These are phyloP conservation scores for Schlechtendalia chinensis DNA, from an alignment of 1,140 invertebrate genomes.

Conservation along the genomic window DNA sequence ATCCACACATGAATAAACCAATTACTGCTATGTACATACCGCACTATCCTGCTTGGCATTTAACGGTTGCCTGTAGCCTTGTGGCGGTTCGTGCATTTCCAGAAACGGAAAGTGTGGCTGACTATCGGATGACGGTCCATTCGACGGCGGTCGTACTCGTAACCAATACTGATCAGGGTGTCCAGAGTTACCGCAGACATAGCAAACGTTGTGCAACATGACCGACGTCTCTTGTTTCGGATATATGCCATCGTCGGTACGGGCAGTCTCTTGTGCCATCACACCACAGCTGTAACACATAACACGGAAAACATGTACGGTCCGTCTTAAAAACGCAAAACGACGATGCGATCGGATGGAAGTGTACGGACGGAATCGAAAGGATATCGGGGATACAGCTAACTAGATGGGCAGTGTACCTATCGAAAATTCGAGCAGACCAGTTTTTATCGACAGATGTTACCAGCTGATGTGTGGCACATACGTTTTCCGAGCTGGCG, in stretches of 20 bases:
- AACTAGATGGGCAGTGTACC: too few relatives aligned
- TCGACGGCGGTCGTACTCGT: conserved; percentile 64
- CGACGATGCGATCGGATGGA: not conserved
- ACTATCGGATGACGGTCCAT: conserved; percentile 60
- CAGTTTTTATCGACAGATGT: conserved; percentile 27
- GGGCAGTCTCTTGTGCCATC: conserved; percentile 38
- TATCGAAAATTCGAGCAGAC: too few relatives aligned
- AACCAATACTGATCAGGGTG: conserved; percentile 70
- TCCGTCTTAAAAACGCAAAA: not conserved
- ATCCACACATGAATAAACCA: not conserved
- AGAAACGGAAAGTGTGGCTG: conserved; percentile 85
- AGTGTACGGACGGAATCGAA: not conserved
- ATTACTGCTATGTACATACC: conserved; percentile 17
- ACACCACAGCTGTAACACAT: conserved; percentile 1
- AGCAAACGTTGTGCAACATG: conserved; percentile 63
- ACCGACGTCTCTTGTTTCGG: conserved; percentile 4
- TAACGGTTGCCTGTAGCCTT: conserved; percentile 62
- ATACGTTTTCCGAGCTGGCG: conserved; percentile 19
- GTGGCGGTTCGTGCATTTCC: conserved; percentile 78
- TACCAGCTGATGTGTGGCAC: conserved; percentile 45
- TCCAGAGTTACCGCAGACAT: conserved; percentile 77
- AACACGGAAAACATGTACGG: not conserved
- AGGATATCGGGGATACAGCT: too few relatives aligned
- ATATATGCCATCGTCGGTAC: conserved; percentile 31
- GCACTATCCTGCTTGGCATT: conserved; percentile 54